These are phyloP conservation scores for Listronotus bonariensis DNA, from an alignment of 1,140 invertebrate species.

Conservation along the genomic window DNA sequence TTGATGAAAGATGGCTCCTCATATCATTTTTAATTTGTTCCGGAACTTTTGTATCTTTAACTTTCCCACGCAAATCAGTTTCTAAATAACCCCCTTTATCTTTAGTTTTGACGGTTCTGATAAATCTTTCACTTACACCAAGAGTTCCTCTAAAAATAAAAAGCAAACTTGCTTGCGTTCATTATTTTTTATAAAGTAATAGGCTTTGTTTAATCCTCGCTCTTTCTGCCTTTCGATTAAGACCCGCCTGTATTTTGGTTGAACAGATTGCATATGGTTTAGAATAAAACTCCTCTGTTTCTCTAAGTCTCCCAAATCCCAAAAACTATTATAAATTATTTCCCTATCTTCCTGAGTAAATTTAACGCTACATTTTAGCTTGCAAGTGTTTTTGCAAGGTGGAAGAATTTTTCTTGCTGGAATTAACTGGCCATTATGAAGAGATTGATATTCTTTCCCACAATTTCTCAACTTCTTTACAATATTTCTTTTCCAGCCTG, in stretches of 20 bases:
- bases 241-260: slow-evolving; percentile 17
- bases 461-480: slow-evolving; percentile 21
- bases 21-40: slow-evolving; percentile 17
- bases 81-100: slow-evolving; percentile 12
- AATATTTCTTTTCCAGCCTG: neutral
- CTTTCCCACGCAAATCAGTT: slow-evolving; percentile 16
- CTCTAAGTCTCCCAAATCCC: slow-evolving; percentile 20
- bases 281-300: slow-evolving; percentile 12
- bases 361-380: slow-evolving; percentile 9
- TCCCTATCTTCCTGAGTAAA: slow-evolving; percentile 9
- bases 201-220: slow-evolving; percentile 14
- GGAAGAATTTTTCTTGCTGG: slow-evolving; percentile 1
- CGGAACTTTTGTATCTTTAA: neutral
- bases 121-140: slow-evolving; percentile 12
- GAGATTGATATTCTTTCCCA: slow-evolving; percentile 22
- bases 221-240: slow-evolving; percentile 3
- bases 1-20: slow-evolving; percentile 14
- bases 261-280: slow-evolving; percentile 13
- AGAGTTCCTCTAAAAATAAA: slow-evolving; percentile 20
- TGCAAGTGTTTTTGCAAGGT: slow-evolving; percentile 14
- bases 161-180: slow-evolving; percentile 24
- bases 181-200: slow-evolving; percentile 24
- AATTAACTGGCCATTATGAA: neutral
- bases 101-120: slow-evolving; percentile 20
- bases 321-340: slow-evolving; percentile 7